Evolutionary conservation across 1,140 invertebrate genomes (phyloP), one percentile per base, ranked within the genome.

Genomic region (Maconellicoccus hirsutus): DNA sequence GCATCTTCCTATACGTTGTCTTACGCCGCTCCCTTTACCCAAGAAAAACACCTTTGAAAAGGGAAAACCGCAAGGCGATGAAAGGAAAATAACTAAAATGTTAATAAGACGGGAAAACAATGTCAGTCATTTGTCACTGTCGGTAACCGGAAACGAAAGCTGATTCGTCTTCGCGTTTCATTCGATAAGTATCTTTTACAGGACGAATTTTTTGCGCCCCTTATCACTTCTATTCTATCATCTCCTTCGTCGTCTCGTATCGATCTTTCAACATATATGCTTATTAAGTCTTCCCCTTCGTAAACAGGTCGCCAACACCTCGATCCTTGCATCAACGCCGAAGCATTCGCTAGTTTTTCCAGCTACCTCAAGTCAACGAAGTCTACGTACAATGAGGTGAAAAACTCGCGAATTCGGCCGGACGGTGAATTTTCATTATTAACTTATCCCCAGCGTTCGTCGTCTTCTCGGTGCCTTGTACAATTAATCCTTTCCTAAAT

Each of bases 91-190:
- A 66, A 26, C 61, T 66, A 66, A 26, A 66, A 66, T 66, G 61
- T 66, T 66, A 66, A 66, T 66, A 66, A 66, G 61, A 66, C 25
- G 61, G 22, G 21, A 26, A 66, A 66, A 66, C 61, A 66, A 66
- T 66, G 61, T 66, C 61, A 66, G 61, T 66, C 61, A 66, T 66
- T 66, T 66, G 61, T 66, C 61, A 66, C 21, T 66, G 25, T 66
- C 61, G 22, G 61, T 26, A 66, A 66, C 61, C 25, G 61, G 61
- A 66, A 19, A 66, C 61, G 61, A 25, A 66, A 23, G 61, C 25
- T 66, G 61, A 66, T 66, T 25, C 42, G 10, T 52, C 21, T 66
- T 66, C 61, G 61, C 25, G n/a, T 66, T 66, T 66, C 61, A 25
- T 66, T 66, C 25, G 25, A 66, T 66, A 66, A 66, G 61, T 22